Evolutionary conservation across 2,113 vertebrate species (phyloP), one percentile per base, ranked within the genome.

Genomic region (Atractosteus spatula): DNA sequence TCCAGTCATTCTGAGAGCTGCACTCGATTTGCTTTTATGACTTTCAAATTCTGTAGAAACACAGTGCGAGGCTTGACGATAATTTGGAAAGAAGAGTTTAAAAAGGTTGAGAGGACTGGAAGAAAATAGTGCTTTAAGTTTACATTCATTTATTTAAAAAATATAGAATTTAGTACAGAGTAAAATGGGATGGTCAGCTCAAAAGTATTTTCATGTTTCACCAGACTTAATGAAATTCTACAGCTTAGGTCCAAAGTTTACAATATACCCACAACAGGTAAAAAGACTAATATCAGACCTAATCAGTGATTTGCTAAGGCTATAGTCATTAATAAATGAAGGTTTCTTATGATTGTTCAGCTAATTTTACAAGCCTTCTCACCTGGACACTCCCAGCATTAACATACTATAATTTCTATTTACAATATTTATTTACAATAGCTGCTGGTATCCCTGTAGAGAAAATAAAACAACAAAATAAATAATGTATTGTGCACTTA

Each of bases 251-350:
- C 0, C 45, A 66, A 7, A 42, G 4, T 59, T 10, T 62, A 16
- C 71, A 61, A 51, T 44, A 74, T 68, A 70, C 17, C 43, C 57
- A 29, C 42, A 43, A 42, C 17, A 29, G n/a, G 17, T 43, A 67
- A 11, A 55, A 73, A 14, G 62, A 68, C 71, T 76, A 77, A 68
- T 73, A 71, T 77, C 51, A 73, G 47, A 75, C 55, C 44, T 13
- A 62, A 56, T 73, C 59, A 54, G 70, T 54, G 42, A 8, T 10
- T 2, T 7, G 12, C 42, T 42, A 42, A 7, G 14, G 5, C 62
- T 45, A 66, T 16, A 66, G 41, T 47, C 43, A 66, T 43, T 12
- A 11, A 11, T 54, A 51, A 69, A 42, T 42, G 55, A 55, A 16
- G 41, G 13, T 47, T 29, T 69, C 17, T 13, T 41, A 56, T 42